These are phyloP conservation scores for Norana najaformis DNA, from an alignment of 2,888 invertebrate species.

Conservation along the genomic window DNA sequence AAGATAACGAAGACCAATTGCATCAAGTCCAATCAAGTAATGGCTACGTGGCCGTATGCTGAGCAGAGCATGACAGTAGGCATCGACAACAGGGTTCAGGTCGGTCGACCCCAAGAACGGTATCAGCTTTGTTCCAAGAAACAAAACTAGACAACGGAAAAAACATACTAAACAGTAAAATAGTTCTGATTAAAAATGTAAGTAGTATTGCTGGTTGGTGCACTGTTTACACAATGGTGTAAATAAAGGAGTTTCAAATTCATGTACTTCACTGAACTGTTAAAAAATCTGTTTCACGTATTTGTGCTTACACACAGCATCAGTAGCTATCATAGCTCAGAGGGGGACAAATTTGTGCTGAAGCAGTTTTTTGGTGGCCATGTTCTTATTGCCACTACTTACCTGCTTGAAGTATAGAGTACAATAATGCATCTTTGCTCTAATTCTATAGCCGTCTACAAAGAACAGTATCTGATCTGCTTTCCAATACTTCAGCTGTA, in stretches of 20 bases:
- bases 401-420: too few species aligned
- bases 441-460: too few species aligned
- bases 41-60: conserved; percentile 19
- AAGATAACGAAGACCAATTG: neutral
- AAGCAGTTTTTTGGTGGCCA: too few species aligned
- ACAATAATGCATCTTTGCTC: too few species aligned
- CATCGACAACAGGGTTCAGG: conserved; percentile 27
- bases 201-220: neutral
- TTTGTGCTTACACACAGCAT: neutral
- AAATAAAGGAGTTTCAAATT: neutral
- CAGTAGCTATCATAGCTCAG: too few species aligned
- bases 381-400: too few species aligned
- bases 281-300: neutral
- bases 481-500: too few species aligned
- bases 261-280: neutral
- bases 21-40: conserved; percentile 30
- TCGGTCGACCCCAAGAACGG: conserved; percentile 17
- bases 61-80: conserved; percentile 35
- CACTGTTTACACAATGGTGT: too few species aligned
- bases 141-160: conserved; percentile 19
- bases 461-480: too few species aligned
- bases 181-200: too few species aligned
- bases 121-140: conserved; percentile 9
- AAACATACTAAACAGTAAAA: neutral
- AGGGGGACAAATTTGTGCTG: too few species aligned